These are phyloP conservation scores for Fopius arisanus DNA, from an alignment of 1,140 invertebrate genomes.

Conservation along the genomic window DNA sequence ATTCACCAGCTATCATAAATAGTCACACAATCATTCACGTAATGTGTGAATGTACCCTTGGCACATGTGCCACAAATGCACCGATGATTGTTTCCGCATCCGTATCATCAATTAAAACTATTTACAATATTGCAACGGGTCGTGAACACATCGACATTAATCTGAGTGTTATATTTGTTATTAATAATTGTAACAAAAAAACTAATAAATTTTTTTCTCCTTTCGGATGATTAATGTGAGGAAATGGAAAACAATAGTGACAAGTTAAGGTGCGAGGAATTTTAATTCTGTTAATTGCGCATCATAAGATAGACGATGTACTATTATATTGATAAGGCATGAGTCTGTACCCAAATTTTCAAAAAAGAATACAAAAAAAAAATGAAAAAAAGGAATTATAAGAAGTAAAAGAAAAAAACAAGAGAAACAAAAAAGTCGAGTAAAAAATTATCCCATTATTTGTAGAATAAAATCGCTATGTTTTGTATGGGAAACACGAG, in stretches of 20 bases:
- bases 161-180: constrained; percentile 54
- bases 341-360: constrained; percentile 41
- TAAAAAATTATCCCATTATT: constrained; percentile 61
- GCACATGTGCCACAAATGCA: constrained; percentile 42
- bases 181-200: constrained; percentile 44
- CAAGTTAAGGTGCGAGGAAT: not conserved
- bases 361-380: constrained; percentile 23
- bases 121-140: constrained; percentile 42
- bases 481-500: constrained; percentile 59
- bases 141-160: constrained; percentile 46
- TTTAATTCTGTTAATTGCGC: constrained; percentile 32
- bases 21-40: constrained; percentile 40
- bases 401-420: constrained; percentile 23
- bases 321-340: constrained; percentile 42
- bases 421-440: constrained; percentile 32
- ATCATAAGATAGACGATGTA: constrained; percentile 43
- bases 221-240: not conserved
- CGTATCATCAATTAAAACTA: constrained; percentile 26
- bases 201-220: constrained; percentile 22
- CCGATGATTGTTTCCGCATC: constrained; percentile 38
- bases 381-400: constrained; percentile 16
- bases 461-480: constrained; percentile 66
- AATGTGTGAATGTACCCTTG: constrained; percentile 35
- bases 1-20: constrained; percentile 39
- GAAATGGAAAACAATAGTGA: not conserved